Percentiles rank a stretch among this genome's conserved stretches.
These are phyloP conservation scores for Diachasmimorpha longicaudata DNA, from an alignment of 1,140 invertebrate species.

Conservation along the genomic window DNA sequence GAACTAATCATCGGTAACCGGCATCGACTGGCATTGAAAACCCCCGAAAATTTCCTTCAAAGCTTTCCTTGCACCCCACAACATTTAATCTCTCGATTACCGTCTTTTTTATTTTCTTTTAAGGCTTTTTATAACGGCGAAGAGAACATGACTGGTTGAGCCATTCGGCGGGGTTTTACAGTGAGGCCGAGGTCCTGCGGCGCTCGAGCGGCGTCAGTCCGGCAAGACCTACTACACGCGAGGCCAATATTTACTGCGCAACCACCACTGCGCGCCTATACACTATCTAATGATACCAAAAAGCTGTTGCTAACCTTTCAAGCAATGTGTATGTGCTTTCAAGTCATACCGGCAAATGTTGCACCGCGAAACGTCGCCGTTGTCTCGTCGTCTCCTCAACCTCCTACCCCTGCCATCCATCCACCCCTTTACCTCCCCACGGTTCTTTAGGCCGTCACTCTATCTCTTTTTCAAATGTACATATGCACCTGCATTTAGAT, in stretches of 20 bases:
- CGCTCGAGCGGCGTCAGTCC: constrained; percentile 9
- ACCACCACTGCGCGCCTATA: constrained; percentile 7
- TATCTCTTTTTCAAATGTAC: no score
- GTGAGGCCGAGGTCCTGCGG: constrained; percentile 21
- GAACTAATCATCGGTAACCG: neutral
- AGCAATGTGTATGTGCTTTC: neutral
- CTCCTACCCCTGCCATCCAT: neutral
- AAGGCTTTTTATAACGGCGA: neutral
- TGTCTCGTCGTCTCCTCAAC: neutral
- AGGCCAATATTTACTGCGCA: constrained; percentile 16
- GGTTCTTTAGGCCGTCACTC: neutral
- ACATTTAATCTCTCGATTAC: neutral
- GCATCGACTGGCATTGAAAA: neutral
- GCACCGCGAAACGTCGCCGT: neutral
- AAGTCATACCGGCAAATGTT: neutral
- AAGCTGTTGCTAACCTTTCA: neutral
- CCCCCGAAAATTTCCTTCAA: neutral
- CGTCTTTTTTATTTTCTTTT: neutral
- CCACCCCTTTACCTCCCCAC: neutral
- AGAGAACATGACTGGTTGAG: neutral
- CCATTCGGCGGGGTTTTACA: neutral
- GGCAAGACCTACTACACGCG: constrained; percentile 15
- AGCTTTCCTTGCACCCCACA: neutral
- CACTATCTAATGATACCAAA: constrained; percentile 17
- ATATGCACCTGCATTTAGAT: neutral